phyloP scores from a whole-genome alignment of 2,797 vertebrate species.

The Mareca penelope region DNA sequence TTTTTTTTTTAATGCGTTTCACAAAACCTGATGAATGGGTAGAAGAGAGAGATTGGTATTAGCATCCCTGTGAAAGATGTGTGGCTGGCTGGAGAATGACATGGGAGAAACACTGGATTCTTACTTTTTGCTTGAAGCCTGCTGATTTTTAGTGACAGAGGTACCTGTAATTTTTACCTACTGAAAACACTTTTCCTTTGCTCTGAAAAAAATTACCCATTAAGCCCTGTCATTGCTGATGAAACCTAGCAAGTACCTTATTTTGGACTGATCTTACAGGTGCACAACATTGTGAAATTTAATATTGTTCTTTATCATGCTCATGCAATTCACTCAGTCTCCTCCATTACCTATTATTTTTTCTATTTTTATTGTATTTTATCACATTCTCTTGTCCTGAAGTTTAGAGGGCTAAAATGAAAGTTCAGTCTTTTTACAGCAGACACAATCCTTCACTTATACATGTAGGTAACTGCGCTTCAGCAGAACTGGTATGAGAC shows the following conservation, averaged over 20 bases:
- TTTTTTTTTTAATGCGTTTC: not conserved
- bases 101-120: not conserved
- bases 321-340: not conserved
- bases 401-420: no score
- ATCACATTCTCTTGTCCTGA: not conserved
- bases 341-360: not conserved
- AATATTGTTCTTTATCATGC: not conserved
- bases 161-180: not conserved
- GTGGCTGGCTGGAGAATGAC: not conserved
- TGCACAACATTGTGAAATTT: not conserved
- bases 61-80: not conserved
- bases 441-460: not conserved
- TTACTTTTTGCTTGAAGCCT: not conserved
- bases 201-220: not conserved
- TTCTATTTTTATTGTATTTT: not conserved
- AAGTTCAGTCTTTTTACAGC: not conserved
- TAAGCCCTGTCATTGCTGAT: not conserved
- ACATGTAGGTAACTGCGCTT: not conserved
- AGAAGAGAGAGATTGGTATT: not conserved
- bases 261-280: not conserved
- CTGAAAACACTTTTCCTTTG: not conserved
- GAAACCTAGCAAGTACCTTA: not conserved
- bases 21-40: not conserved
- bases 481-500: not conserved
- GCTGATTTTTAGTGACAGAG: not conserved